phyloP scores from a whole-genome alignment of 2,888 invertebrate genomes.

The Encarsia formosa region DNA sequence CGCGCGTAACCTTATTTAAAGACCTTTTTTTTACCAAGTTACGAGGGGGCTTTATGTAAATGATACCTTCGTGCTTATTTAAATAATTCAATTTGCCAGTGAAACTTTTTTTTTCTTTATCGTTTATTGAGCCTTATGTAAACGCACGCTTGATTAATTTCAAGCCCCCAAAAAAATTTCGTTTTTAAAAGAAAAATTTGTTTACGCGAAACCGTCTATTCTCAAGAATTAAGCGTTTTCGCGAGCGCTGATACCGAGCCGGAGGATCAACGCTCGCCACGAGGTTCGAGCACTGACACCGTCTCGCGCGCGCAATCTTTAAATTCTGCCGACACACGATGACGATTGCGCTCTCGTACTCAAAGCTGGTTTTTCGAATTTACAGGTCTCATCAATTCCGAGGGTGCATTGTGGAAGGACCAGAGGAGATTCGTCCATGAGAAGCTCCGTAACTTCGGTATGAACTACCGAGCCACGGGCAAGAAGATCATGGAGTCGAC shows the following conservation, averaged over 20 bases:
- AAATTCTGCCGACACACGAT: neutral
- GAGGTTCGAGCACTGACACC: constrained; percentile 17
- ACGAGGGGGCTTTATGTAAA: too few species aligned
- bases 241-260: constrained; percentile 6
- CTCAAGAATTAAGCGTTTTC: too few species aligned
- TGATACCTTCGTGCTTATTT: too few species aligned
- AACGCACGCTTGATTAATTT: too few species aligned
- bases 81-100: too few species aligned
- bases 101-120: too few species aligned
- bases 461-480: constrained; percentile 79
- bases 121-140: too few species aligned
- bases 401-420: constrained; percentile 85
- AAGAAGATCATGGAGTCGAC: constrained; percentile 78
- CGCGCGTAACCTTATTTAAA: too few species aligned
- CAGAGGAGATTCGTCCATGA: constrained; percentile 84
- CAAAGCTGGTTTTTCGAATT: neutral
- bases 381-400: constrained; percentile 82
- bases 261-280: constrained; percentile 20
- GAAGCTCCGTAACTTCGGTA: constrained; percentile 79
- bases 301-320: neutral
- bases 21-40: too few species aligned
- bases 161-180: too few species aligned
- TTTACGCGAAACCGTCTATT: too few species aligned
- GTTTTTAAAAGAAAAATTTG: too few species aligned
- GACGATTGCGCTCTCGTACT: neutral